Evolutionary conservation across 1,140 invertebrate genomes (phyloP), one percentile per base, ranked within the genome.

Genomic region (Archegozetes longisetosus): DNA sequence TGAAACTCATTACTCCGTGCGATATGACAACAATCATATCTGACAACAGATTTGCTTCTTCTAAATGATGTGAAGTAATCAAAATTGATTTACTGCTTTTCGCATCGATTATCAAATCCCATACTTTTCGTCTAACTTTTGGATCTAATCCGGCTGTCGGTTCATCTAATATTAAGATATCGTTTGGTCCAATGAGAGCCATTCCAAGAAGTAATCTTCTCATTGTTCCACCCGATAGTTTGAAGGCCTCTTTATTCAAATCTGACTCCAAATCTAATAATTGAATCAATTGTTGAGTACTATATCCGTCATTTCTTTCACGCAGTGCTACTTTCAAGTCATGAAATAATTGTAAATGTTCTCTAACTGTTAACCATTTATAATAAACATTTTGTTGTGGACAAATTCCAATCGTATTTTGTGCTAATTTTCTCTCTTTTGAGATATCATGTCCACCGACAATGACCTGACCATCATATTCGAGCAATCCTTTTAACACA

Each of bases 71-170:
- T 12, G 70, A 66, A 22, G 68, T 70, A 1, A 70, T 51, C 20
- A 70, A 62, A 46, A 84, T 80, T 2, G 82, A 84, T 68, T 66
- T 76, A 76, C 53, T 78, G 72, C 62, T 78, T 79, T 13, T 52
- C 40, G 25, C 29, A n/a, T 24, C 55, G 4, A 79, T 65, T 13
- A 91, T 70, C 2, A 90, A 76, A 0, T 81, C 66, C 75, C 75
- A 76, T 53, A 76, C 64, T 55, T 72, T 67, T 59, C 73, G 58
- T 51, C 72, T 64, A 20, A 72, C 70, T 13, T 71, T 70, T n/a
- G 75, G 75, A 63, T 77, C 75, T 69, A 75, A 72, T 0, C 73
- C 72, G 32, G 71, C 72, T 6, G 72, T 73, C 32, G 74, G 74
- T 59, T 75, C 73, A 66, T 75, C 74, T 25, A 74, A 64, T 29